Evolutionary conservation across 2,113 vertebrate species (phyloP).

Genomic region (Passerina amoena): DNA sequence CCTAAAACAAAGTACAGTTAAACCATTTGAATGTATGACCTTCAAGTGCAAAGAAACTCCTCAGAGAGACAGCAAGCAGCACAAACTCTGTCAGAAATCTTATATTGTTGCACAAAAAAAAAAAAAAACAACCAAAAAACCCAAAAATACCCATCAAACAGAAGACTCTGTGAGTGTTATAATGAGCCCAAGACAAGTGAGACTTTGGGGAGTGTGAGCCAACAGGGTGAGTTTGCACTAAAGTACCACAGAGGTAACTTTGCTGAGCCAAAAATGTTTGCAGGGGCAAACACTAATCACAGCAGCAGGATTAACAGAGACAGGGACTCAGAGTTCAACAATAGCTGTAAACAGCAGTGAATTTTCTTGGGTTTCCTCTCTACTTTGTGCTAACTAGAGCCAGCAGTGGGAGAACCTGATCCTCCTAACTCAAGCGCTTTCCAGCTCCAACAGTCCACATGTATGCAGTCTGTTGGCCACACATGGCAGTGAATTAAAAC

Average conservation of each 20-base stretch:
- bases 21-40: background rate
- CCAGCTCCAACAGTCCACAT: background rate
- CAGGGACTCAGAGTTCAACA: background rate
- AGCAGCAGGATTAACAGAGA: background rate
- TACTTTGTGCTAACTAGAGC: constrained; percentile 13
- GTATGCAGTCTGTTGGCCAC: background rate
- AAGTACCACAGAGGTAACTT: background rate
- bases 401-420: constrained; percentile 49
- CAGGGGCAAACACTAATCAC: background rate
- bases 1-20: background rate
- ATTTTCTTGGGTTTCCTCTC: background rate
- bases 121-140: background rate
- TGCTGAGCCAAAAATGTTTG: background rate
- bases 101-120: background rate
- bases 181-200: background rate
- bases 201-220: background rate
- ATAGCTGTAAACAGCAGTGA: background rate
- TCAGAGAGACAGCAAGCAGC: background rate
- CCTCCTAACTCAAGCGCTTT: background rate
- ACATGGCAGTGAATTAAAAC: background rate
- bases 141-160: background rate
- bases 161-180: background rate
- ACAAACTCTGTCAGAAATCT: background rate
- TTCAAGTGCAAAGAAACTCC: background rate
- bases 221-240: background rate